These are phyloP conservation scores for Helicolenus hilgendorfi DNA, from an alignment of 2,797 vertebrate genomes.

Conservation along the genomic window DNA sequence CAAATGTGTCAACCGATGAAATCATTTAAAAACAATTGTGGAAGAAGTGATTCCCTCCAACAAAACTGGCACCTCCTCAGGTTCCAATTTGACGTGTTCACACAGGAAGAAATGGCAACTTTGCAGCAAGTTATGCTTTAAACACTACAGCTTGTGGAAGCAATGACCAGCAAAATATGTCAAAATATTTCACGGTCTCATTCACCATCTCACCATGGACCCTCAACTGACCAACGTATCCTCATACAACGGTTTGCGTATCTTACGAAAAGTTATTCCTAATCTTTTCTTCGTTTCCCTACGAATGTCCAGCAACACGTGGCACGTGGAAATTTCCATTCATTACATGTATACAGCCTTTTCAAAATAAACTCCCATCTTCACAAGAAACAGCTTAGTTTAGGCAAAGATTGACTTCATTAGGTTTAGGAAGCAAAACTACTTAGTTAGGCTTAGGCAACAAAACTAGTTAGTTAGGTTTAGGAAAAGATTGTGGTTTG, in stretches of 20 bases:
- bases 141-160: slow-evolving; percentile 1
- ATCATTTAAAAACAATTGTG: neutral
- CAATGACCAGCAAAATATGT: neutral
- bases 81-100: neutral
- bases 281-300: too few relatives aligned
- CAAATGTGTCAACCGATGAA: neutral
- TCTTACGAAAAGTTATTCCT: too few relatives aligned
- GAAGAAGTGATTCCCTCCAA: neutral
- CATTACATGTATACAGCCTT: too few relatives aligned
- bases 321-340: too few relatives aligned
- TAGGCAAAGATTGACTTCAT: too few relatives aligned
- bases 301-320: too few relatives aligned
- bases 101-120: slow-evolving; percentile 9
- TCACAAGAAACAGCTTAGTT: too few relatives aligned
- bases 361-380: too few relatives aligned
- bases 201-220: neutral
- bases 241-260: neutral
- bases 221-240: neutral
- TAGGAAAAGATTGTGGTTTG: too few relatives aligned
- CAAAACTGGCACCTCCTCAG: neutral
- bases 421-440: too few relatives aligned
- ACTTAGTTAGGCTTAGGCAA: too few relatives aligned
- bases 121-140: slow-evolving; percentile 5
- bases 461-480: too few relatives aligned
- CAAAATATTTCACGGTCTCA: neutral